Evolutionary conservation across 2,888 invertebrate species (phyloP).

Genomic region (Candidula unifasciata): DNA sequence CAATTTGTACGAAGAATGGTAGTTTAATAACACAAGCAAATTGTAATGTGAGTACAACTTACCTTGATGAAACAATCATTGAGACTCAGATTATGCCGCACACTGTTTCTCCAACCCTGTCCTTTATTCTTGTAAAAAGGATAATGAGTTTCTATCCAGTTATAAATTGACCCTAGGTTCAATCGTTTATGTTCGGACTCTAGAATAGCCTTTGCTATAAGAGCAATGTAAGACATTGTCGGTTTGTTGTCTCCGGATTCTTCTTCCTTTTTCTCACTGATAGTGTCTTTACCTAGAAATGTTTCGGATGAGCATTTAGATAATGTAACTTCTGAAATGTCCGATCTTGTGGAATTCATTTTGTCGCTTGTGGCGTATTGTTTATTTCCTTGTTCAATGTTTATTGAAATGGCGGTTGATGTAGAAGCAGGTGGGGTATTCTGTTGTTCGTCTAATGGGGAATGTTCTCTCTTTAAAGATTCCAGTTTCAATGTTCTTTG

Average conservation of each 20-base stretch:
- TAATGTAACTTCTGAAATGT: neutral
- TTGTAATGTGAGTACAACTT: neutral
- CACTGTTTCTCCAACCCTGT: constrained; percentile 76
- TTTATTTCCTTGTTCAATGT: neutral
- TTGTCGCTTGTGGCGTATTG: neutral
- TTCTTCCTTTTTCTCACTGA: constrained; percentile 27
- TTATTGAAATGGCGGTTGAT: neutral
- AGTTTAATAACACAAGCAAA: too few relatives aligned
- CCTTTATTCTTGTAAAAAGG: constrained; percentile 75
- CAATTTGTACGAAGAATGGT: neutral
- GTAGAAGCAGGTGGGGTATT: neutral
- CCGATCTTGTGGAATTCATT: neutral
- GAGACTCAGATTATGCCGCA: constrained; percentile 75
- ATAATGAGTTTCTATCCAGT: constrained; percentile 75
- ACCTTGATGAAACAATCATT: constrained; percentile 76
- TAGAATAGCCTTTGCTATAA: constrained; percentile 76
- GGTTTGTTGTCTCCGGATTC: constrained; percentile 68
- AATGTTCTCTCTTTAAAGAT: neutral
- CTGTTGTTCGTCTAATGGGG: neutral
- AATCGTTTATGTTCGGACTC: constrained; percentile 72
- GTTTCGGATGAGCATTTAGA: neutral
- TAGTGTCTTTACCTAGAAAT: neutral
- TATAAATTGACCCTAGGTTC: constrained; percentile 76
- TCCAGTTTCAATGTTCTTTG: constrained; percentile 16
- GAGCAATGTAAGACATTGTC: constrained; percentile 75